Evolutionary conservation across 2,888 invertebrate genomes (phyloP).

Genomic region (Eupeodes luniger): DNA sequence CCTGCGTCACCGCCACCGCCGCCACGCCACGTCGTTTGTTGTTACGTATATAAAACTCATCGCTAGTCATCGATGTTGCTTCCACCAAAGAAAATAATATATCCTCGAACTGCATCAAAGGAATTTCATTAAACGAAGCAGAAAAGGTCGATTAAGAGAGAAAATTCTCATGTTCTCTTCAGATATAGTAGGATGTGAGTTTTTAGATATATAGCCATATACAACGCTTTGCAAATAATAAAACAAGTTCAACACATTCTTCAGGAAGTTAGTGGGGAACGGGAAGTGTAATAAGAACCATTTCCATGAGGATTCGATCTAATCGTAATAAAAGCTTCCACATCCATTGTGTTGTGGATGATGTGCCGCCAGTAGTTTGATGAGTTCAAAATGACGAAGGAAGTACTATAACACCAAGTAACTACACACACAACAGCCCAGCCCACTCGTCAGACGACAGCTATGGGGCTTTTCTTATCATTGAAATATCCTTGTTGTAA

Average conservation of each 20-base stretch:
- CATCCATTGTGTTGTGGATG: slow-evolving; percentile 8
- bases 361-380: slow-evolving; percentile 25
- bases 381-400: slow-evolving; percentile 27
- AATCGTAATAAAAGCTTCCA: slow-evolving; percentile 45
- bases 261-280: neutral
- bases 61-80: neutral
- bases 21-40: no score
- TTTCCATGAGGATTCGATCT: slow-evolving; percentile 44
- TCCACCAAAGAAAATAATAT: slow-evolving; percentile 19
- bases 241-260: slow-evolving; percentile 48
- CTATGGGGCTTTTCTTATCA: slow-evolving; percentile 15
- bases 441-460: slow-evolving; percentile 10
- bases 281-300: slow-evolving; percentile 5
- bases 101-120: slow-evolving; percentile 48
- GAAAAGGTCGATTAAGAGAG: slow-evolving; percentile 50
- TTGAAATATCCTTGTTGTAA: slow-evolving; percentile 23
- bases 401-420: neutral
- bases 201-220: neutral
- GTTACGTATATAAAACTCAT: no score
- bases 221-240: slow-evolving; percentile 19
- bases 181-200: neutral
- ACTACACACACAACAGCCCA: neutral
- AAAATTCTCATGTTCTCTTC: slow-evolving; percentile 22
- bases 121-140: slow-evolving; percentile 67
- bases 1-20: neutral